Percentiles rank a stretch among this genome's conserved stretches.
Conservation (phyloP, 2,113 vertebrate species). For the Pheucticus melanocephalus region DNA sequence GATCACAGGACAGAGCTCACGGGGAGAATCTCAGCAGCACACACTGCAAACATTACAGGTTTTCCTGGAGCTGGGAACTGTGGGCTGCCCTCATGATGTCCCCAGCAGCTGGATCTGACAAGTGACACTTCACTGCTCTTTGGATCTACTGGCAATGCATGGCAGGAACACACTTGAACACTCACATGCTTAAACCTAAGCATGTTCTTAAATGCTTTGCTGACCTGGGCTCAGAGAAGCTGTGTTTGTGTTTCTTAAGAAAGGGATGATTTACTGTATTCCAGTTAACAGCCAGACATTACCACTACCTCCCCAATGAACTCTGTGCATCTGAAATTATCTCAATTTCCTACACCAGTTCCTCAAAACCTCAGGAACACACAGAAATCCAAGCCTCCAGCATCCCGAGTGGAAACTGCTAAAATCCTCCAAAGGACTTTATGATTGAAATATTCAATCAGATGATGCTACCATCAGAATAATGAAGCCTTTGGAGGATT, state of each 20-base stretch:
- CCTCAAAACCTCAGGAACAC: constrained; percentile 28
- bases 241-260: neutral
- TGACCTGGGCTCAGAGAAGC: neutral
- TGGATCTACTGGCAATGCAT: fast-evolving
- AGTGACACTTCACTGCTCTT: neutral
- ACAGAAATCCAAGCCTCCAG: neutral
- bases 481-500: constrained; percentile 72
- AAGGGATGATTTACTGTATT: neutral
- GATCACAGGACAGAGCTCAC: neutral
- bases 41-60: too few species aligned
- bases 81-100: neutral
- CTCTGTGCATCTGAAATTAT: constrained; percentile 10
- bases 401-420: constrained; percentile 14
- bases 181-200: neutral
- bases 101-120: neutral
- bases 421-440: constrained; percentile 44
- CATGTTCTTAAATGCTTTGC: neutral
- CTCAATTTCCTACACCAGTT: neutral
- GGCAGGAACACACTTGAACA: neutral
- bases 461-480: constrained; percentile 72
- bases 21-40: neutral
- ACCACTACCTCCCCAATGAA: constrained; percentile 21
- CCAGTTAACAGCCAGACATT: constrained; percentile 19
- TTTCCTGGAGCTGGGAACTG: fast-evolving
- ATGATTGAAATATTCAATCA: constrained; percentile 78